These are phyloP conservation scores for Andrena bicolor DNA, from an alignment of 2,888 invertebrate genomes.

Conservation along the genomic window DNA sequence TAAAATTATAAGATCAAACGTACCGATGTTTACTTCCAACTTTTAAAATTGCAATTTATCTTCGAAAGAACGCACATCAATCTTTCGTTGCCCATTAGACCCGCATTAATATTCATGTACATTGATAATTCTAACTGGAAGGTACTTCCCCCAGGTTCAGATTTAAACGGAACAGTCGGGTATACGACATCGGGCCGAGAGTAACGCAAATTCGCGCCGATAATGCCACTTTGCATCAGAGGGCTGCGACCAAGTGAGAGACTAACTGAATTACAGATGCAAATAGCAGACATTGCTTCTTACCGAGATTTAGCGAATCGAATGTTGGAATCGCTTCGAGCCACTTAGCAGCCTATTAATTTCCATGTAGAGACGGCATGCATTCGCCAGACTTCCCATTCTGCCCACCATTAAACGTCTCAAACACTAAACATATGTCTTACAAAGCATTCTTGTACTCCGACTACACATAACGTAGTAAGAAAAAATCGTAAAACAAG, in stretches of 20 bases:
- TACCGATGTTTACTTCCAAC: background rate
- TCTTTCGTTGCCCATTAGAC: conserved; percentile 46
- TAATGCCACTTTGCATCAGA: conserved; percentile 81
- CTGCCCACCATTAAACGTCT: background rate
- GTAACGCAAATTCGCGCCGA: conserved; percentile 76
- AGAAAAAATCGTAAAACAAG: background rate
- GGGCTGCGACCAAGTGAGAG: conserved; percentile 70
- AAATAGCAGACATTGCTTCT: conserved; percentile 82
- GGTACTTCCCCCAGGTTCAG: conserved; percentile 64
- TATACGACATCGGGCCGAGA: conserved; percentile 63
- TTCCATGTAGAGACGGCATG: conserved; percentile 71
- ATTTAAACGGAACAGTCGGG: conserved; percentile 71
- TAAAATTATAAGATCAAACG: conserved; percentile 19
- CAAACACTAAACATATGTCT: background rate
- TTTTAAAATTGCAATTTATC: conserved; percentile 43
- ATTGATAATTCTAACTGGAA: conserved; percentile 69
- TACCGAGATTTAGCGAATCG: conserved; percentile 82
- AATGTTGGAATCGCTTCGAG: conserved; percentile 73
- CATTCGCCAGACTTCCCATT: background rate
- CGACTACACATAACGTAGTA: background rate
- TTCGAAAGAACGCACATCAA: conserved; percentile 27
- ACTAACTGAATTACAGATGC: conserved; percentile 82
- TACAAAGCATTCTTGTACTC: background rate
- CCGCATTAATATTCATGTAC: conserved; percentile 70
- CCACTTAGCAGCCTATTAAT: conserved; percentile 82